Evolutionary conservation across 2,113 vertebrate species (phyloP).

Genomic region (Heterochromis multidens): DNA sequence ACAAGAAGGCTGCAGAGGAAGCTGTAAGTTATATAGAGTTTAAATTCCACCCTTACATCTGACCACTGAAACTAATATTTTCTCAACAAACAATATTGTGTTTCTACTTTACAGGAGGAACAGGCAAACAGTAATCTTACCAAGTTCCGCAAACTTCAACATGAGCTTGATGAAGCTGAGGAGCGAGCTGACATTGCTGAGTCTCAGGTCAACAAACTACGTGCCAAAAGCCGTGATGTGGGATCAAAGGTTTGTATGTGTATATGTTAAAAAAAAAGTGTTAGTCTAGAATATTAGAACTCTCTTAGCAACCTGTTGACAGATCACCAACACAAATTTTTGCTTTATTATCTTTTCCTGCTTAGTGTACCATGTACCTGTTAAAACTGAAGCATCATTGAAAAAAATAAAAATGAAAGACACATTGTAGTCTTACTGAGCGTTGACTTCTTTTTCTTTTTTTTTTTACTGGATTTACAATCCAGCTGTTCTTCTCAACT

Average conservation of each 20-base stretch:
- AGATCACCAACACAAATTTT: not conserved
- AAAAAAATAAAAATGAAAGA: not conserved
- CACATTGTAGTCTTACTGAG: not conserved
- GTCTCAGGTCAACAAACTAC: conserved; percentile 76
- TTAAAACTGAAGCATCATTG: not conserved
- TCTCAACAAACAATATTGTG: not conserved
- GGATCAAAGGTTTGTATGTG: conserved; percentile 60
- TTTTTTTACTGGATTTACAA: not conserved
- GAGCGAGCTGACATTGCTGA: conserved; percentile 76
- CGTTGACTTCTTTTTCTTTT: no score
- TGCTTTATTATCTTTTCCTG: not conserved
- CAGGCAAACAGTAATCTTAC: conserved; percentile 69
- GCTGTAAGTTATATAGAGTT: not conserved
- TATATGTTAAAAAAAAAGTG: not conserved
- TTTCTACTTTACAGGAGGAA: conserved; percentile 60
- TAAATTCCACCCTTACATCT: not conserved
- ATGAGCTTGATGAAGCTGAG: conserved; percentile 74
- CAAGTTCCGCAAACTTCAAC: conserved; percentile 71
- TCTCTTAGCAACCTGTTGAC: not conserved
- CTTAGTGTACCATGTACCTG: not conserved
- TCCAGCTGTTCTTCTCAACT: conserved; percentile 13
- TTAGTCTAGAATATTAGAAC: not conserved
- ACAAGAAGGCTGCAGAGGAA: not conserved
- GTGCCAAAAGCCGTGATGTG: conserved; percentile 70
- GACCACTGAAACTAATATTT: not conserved